A percentile compares a stretch with the other conserved stretches of the same genome.
Conservation (phyloP, 2,113 vertebrate species). For the Setophaga petechia region DNA sequence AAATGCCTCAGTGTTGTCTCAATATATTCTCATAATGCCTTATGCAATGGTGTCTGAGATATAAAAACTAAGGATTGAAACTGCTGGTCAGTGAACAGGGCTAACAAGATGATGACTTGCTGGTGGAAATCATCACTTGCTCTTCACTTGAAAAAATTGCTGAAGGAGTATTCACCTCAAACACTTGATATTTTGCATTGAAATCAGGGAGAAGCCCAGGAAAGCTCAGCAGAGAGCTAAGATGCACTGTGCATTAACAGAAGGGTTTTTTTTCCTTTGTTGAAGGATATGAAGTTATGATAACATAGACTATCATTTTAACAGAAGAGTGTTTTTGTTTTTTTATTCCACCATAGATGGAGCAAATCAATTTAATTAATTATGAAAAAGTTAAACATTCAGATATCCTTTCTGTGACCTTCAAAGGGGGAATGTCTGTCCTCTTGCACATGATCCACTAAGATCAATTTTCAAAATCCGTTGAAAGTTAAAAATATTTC, state of each 20-base stretch:
- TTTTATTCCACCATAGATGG: neutral
- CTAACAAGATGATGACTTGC: neutral
- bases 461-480: constrained; percentile 42
- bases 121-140: neutral
- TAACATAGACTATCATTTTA: neutral
- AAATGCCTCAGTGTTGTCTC: neutral
- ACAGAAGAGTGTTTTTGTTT: neutral
- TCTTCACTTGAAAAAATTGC: neutral
- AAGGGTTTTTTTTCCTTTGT: neutral
- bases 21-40: neutral
- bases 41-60: neutral
- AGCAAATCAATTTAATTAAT: neutral
- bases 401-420: neutral
- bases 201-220: neutral
- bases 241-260: neutral
- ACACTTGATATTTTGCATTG: neutral
- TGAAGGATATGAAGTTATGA: neutral
- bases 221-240: neutral
- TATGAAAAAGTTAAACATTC: neutral
- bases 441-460: neutral
- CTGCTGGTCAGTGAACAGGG: neutral
- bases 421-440: neutral
- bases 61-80: neutral
- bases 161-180: neutral
- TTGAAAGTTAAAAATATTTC: constrained; percentile 50